Base-by-base conservation (phyloP, 2,113 vertebrate genomes). In the Trogon melanurus region DNA sequence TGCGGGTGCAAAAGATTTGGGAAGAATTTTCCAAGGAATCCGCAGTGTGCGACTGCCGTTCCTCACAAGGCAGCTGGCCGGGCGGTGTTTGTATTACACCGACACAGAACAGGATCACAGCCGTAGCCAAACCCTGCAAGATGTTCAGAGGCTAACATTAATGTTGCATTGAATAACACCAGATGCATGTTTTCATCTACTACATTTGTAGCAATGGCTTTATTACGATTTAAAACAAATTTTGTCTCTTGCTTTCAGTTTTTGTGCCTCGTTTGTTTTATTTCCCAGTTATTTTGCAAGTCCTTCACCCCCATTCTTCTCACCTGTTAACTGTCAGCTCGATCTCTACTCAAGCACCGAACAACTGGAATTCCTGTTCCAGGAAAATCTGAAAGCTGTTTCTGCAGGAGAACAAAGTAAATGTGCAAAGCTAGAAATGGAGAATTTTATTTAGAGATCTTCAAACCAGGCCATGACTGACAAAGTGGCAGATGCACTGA, bases 41-140 rank as follows among this genome's bases (percentile, higher is more conserved):
- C 1, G 0, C 53, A 61, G 36, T 2, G 5, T 32, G 45, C 2
- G 6, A 25, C 0, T n/a, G 36, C 57, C 53, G 44, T 29, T 85
- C 54, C 47, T 65, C 26, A 11, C 0, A 0, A 36, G 69, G 53
- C 73, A 53, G 60, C 30, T 4, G 15, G 47, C 14, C 0, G 2
- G 51, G 27, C 38, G 53, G 38, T 34, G 38, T 64, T 78, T 70
- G 60, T 51, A 15, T 70, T 58, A 13, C 1, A 1, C 27, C 70
- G 83, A 26, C 23, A 21, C 22, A 51, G 27, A 91, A 38, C 80
- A 54, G 30, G 38, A 82, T 54, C 30, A n/a, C 0, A 4, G 62
- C 75, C 11, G 2, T 4, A 58, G 36, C n/a, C 54, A 94, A 85
- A 69, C 58, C 27, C 72, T 13, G 23, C 53, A 91, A 79, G 60